A percentile compares a stretch with the other conserved stretches of the same genome.
Evolutionary conservation across 2,888 invertebrate genomes (phyloP).

Genomic region (Drosophila villosipedis): DNA sequence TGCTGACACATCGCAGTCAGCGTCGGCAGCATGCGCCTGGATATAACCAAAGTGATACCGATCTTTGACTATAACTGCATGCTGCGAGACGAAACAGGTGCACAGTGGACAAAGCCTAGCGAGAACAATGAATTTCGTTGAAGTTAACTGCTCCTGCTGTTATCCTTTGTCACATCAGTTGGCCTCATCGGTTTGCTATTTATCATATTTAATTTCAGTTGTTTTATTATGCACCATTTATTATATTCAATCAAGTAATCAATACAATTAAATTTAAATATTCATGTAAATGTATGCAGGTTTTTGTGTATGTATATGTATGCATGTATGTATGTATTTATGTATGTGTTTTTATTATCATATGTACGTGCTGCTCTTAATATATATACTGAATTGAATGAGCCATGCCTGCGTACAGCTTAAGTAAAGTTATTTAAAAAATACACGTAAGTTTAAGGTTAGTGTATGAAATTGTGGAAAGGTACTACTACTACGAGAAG

Average conservation of each 20-base stretch:
- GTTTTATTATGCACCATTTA: conserved; percentile 57
- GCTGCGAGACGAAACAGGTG: not conserved
- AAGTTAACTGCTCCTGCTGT: not conserved
- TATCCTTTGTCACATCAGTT: not conserved
- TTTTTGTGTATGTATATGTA: conserved; percentile 30
- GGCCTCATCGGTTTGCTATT: not conserved
- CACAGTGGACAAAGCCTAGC: too few relatives aligned
- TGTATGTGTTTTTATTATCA: conserved; percentile 23
- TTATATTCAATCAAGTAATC: conserved; percentile 58
- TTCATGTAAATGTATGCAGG: conserved; percentile 46
- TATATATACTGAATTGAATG: conserved; percentile 58
- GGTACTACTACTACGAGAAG: not conserved
- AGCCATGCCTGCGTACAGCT: conserved; percentile 31
- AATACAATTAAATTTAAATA: conserved; percentile 54
- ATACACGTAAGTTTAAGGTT: conserved; percentile 40
- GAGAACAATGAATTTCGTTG: too few relatives aligned
- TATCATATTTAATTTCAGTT: not conserved
- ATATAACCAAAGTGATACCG: not conserved
- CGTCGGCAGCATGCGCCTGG: not conserved
- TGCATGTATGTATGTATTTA: conserved; percentile 20
- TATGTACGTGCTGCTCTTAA: conserved; percentile 50
- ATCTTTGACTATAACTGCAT: conserved; percentile 9
- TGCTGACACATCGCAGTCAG: not conserved
- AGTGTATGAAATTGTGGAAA: conserved; percentile 11
- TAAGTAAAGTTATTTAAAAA: conserved; percentile 47